phyloP scores from a whole-genome alignment of 1,140 invertebrate species.

The Scaptomyza montana region DNA sequence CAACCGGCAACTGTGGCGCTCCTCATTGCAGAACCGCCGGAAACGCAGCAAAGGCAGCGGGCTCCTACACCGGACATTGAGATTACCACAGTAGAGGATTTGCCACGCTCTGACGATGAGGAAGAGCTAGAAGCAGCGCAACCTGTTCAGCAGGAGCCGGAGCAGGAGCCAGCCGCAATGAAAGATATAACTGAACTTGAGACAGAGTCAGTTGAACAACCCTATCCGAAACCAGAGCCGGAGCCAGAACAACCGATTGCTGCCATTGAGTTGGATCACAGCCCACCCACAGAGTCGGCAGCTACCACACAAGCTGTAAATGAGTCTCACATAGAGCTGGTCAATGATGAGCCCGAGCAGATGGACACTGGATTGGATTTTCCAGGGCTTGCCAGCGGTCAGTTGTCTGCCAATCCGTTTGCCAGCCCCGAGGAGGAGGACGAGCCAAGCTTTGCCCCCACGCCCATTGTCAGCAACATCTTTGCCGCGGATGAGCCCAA shows the following conservation, averaged over 20 bases:
- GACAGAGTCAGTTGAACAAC: conserved; percentile 3
- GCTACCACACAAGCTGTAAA: conserved; percentile 43
- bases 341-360: conserved; percentile 64
- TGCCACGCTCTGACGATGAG: conserved; percentile 82
- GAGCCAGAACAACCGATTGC: conserved; percentile 3
- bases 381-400: conserved; percentile 68
- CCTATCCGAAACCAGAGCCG: conserved; percentile 1
- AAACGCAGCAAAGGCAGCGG: conserved; percentile 53
- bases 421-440: conserved; percentile 84
- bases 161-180: not conserved
- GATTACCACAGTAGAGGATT: conserved; percentile 80
- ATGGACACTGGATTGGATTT: conserved; percentile 82
- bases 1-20: conserved; percentile 59
- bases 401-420: conserved; percentile 84
- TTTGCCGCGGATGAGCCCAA: conserved; percentile 75
- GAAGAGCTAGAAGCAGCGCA: conserved; percentile 58
- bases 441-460: conserved; percentile 57
- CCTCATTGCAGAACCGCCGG: conserved; percentile 51
- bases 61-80: conserved; percentile 82
- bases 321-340: conserved; percentile 30
- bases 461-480: conserved; percentile 69
- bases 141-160: conserved; percentile 8
- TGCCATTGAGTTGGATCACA: conserved; percentile 56
- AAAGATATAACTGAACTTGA: not conserved
- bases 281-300: conserved; percentile 67